Conservation (phyloP, 2,113 vertebrate genomes). For the Malaclemys terrapin region DNA sequence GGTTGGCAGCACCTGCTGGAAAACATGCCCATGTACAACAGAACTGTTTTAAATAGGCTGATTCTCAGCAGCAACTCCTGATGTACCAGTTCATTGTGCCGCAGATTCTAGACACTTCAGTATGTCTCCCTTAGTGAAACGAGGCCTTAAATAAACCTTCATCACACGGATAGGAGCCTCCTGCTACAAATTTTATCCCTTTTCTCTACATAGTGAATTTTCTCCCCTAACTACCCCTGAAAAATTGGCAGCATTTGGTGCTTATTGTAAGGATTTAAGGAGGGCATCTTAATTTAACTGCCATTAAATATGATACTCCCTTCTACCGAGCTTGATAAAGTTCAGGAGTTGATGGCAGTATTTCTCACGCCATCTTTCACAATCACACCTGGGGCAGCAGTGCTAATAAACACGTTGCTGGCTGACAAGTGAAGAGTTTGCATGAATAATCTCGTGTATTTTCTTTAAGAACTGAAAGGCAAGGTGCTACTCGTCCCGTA, state of each 20-base stretch:
- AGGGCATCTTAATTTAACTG: neutral
- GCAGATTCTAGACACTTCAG: neutral
- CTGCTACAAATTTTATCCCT: neutral
- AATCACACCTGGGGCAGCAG: neutral
- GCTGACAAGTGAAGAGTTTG: too few species aligned
- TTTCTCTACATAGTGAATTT: too few species aligned
- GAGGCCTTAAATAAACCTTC: too few species aligned
- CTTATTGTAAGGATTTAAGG: neutral
- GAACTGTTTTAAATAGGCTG: neutral
- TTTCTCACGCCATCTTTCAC: neutral
- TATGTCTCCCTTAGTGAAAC: too few species aligned
- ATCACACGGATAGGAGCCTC: neutral
- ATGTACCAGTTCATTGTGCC: neutral
- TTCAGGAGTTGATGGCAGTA: neutral
- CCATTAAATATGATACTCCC: neutral
- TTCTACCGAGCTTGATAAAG: neutral
- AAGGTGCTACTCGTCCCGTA: neutral
- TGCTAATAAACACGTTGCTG: too few species aligned
- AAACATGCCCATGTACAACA: neutral
- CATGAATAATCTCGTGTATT: too few species aligned
- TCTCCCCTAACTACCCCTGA: too few species aligned
- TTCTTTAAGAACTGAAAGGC: too few species aligned
- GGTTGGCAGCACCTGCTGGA: too few species aligned
- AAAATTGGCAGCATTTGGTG: neutral
- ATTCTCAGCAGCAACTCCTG: neutral